Conservation (phyloP, 2,797 vertebrate genomes). For the Pseudochromis fuscus region DNA sequence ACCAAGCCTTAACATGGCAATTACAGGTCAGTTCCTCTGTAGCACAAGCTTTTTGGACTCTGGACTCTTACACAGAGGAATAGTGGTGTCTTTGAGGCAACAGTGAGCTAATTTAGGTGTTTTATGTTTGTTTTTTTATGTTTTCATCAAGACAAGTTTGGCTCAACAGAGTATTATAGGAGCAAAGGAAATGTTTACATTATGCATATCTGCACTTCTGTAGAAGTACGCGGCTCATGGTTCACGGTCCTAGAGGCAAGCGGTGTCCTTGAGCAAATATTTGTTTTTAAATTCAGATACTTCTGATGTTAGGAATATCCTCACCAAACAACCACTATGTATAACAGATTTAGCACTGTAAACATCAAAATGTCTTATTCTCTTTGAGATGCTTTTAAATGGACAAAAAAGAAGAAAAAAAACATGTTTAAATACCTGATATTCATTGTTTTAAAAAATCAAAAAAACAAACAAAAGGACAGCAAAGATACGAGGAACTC, state of each 20-base stretch:
- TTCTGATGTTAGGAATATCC: conserved; percentile 88
- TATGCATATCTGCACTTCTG: conserved; percentile 93
- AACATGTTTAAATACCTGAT: conserved; percentile 75
- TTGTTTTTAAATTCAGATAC: conserved; percentile 88
- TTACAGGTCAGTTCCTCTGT: conserved; percentile 91
- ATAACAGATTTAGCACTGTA: conserved; percentile 90
- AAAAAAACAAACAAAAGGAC: conserved; percentile 42
- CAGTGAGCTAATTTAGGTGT: conserved; percentile 78
- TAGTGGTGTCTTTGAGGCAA: conserved; percentile 81
- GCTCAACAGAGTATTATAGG: conserved; percentile 84
- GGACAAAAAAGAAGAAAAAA: conserved; percentile 56
- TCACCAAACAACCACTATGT: conserved; percentile 89
- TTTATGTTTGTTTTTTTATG: conserved; percentile 71
- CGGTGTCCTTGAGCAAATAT: conserved; percentile 74
- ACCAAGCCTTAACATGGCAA: conserved; percentile 89
- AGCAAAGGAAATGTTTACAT: conserved; percentile 95
- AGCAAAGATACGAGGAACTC: conserved; percentile 62
- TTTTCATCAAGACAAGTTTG: conserved; percentile 91
- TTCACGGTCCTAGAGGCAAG: conserved; percentile 79
- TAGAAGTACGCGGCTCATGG: conserved; percentile 84
- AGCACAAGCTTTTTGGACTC: conserved; percentile 92
- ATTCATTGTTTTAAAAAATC: conserved; percentile 48
- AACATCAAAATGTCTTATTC: conserved; percentile 85
- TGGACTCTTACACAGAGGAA: conserved; percentile 85
- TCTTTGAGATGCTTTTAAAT: conserved; percentile 83